Base-by-base conservation (phyloP, 2,888 invertebrate species). In the Drosophila aldrichi region DNA sequence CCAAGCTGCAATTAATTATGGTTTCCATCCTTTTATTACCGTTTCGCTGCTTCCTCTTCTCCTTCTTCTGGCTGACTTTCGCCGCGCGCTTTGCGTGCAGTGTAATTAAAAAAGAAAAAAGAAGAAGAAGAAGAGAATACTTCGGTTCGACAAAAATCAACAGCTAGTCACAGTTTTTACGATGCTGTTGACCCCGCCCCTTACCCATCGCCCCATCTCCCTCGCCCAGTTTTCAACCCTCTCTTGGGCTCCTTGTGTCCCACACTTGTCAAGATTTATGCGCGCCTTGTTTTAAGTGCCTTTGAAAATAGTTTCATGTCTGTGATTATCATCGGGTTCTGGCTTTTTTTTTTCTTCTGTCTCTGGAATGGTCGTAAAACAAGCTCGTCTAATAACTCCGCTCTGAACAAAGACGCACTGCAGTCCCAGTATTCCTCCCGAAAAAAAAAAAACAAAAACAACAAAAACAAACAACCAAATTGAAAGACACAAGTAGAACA, bases 271-370 rank as follows among this genome's bases (percentile, higher is more conserved):
- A 71, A 85, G 82, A 82, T 82, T 85, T 86, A 82, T 82, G 83
- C 65, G 81, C 79, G 71, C 59, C 66, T 81, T 54, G 55, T 59
- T 83, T 86, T 86, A 83, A 83, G 86, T 82, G 86, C 79, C 81
- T 71, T 74, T 79, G 74, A 81, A 86, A 86, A 86, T 83, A 86
- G 86, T 81, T 79, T 77, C 81, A 86, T 86, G 86, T 73, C 65
- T 81, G 66, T 81, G 82, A 82, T 86, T 86, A 81, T 77, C 68
- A 79, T 83, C 72, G 56, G 67, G 44, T 34, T 64, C 22, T 44
- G n/a, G 10, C 52, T 46, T 22, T 8, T 4, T 20, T 10, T 7
- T 14, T 40, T 38, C 12, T 18, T 43, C 22, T 51, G 25, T 36
- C n/a, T 54, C 44, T 22, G 43, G 46, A 38, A 56, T 54, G 41